Base-by-base conservation (phyloP, 2,888 invertebrate species). In the Hirtodrosophila alboralis region DNA sequence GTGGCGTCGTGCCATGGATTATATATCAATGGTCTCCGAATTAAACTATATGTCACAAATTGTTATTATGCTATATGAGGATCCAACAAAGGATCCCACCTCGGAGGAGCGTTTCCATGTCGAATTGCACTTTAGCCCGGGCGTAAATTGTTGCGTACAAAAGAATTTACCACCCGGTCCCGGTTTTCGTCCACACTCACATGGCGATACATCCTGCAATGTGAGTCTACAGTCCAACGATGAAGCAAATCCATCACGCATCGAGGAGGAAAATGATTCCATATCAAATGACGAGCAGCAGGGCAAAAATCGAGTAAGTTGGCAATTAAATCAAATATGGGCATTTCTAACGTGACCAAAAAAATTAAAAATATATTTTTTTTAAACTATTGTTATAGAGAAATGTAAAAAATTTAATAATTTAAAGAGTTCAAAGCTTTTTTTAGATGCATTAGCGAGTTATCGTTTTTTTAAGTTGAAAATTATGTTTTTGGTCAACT, bases 1-100 rank as follows among this genome's bases (percentile, higher is more conserved):
- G 89, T 99, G 99, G 99, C 94, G 96, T 9, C 93, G 98, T 60
- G 99, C 99, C 0, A 98, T 99, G 98, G 97, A 99, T 88, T 99
- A 99, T 89, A 95, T 99, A 16, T 96, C 96, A 13, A 97, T 97
- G 93, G 98, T 99, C 4, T 97, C 98, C 0, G 99, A 99, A 91
- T 93, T 99, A 23, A 99, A 99, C 92, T 99, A 99, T 91, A 97
- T 99, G 97, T 98, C 98, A 3, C 99, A 99, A 91, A 96, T 99
- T 58, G 98, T 98, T 1, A 97, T 99, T 18, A 98, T 99, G 97
- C 91, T 98, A 0, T 99, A 99, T 89, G 99, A 99, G 91, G 99
- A 99, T 91, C 98, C 97, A 4, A 98, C 96, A 0, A 98, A 98
- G 91, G 97, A 97, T 91, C 96, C 95, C 0, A 93, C 93, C 47